Evolutionary conservation across 1,140 invertebrate genomes (phyloP), one percentile per base, ranked within the genome.

Genomic region (Pseudobourletiella spinata): DNA sequence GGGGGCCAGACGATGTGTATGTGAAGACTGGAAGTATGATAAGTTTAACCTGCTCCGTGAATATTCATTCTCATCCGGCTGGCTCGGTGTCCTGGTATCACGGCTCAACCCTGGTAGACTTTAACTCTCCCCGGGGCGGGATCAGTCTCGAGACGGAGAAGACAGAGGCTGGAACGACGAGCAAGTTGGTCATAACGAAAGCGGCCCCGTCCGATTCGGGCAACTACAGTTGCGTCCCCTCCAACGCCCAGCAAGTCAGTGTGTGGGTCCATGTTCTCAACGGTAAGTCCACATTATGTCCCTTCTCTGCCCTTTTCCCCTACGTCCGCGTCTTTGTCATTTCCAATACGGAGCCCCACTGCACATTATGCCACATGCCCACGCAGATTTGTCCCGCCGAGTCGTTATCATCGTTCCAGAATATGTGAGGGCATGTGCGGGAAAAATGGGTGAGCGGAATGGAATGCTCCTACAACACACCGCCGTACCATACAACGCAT

Each of bases 131-230:
- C 18, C 81, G 88, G 69, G 82, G 85, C 52, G 89, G 89, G 14
- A 89, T 95, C 72, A 89, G 86, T 72, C 79, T 95, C 69, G 89
- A 93, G 76, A 93, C 90, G 1, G 90, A 93, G 76, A 91, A 91
- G 78, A 90, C 88, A 3, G 88, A 89, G 69, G 81, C 83, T 6
- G 88, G 88, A 15, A 92, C 89, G 35, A 91, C 89, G 44, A 91
- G 88, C 75, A 89, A 89, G 73, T 80, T 95, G 63, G 82, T 91
- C 72, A 84, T 95, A 64, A 91, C 88, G 14, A 87, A 91, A 73
- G 90, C 90, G 15, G 82, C 85, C 24, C 80, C 89, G 44, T 81
- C 81, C 29, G 91, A 95, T 78, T 90, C 88, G 30, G 91, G 61
- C n/a, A 67, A 60, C 32, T 91, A 91, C 75, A 90, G 87, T 24